These are phyloP conservation scores for Merodon equestris DNA, from an alignment of 2,888 invertebrate species.

Conservation along the genomic window DNA sequence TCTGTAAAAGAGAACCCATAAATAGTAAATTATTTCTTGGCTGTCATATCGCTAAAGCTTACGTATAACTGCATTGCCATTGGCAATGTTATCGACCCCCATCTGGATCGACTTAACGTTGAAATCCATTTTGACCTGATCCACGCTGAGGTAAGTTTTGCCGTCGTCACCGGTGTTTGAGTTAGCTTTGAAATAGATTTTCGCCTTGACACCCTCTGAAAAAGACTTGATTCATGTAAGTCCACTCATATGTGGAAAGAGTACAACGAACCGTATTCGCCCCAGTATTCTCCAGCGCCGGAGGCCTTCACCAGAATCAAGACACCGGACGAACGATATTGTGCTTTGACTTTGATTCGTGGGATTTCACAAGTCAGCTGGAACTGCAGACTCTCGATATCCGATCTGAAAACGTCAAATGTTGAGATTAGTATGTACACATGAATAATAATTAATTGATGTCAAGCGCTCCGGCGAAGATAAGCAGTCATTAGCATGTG, in stretches of 20 bases:
- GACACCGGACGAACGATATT: constrained; percentile 89
- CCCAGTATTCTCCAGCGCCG: constrained; percentile 93
- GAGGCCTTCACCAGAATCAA: constrained; percentile 89
- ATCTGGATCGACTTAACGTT: constrained; percentile 89
- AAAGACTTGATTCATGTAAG: neutral
- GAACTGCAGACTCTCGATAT: constrained; percentile 88
- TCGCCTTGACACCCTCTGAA: constrained; percentile 89
- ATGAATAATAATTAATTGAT: too few species aligned
- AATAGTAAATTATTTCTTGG: neutral
- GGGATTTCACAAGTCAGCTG: constrained; percentile 90
- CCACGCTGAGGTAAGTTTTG: constrained; percentile 84
- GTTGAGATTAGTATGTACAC: too few species aligned
- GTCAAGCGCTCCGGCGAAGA: too few species aligned
- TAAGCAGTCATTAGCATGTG: too few species aligned
- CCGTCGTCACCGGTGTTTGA: constrained; percentile 82
- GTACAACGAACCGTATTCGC: constrained; percentile 86
- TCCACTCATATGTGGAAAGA: neutral
- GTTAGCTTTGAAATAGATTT: constrained; percentile 88
- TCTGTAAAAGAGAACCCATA: constrained; percentile 80
- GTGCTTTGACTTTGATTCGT: constrained; percentile 87
- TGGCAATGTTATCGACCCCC: constrained; percentile 91
- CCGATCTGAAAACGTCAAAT: constrained; percentile 81
- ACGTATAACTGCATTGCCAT: constrained; percentile 90
- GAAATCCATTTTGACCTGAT: constrained; percentile 91
- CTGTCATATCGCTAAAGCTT: constrained; percentile 76